A percentile compares a stretch with the other conserved stretches of the same genome.
These are phyloP conservation scores for Drosophila mulleri DNA, from an alignment of 2,888 invertebrate genomes.

Conservation along the genomic window DNA sequence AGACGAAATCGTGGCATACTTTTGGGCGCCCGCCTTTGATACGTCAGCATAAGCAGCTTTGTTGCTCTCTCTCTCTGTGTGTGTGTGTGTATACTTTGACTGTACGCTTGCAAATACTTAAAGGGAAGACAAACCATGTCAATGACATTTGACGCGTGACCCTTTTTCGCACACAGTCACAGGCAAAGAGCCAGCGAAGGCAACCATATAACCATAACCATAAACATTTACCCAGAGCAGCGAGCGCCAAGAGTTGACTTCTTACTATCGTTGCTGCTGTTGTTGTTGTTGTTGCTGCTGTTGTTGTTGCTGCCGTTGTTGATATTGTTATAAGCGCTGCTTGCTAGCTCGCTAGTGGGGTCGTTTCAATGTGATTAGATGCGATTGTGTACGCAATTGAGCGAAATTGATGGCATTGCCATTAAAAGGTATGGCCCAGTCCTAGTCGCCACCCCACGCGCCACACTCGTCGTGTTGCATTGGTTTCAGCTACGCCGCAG, in stretches of 20 bases:
- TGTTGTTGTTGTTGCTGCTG: constrained; percentile 42
- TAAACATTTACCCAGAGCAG: constrained; percentile 69
- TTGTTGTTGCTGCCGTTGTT: neutral
- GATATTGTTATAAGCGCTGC: constrained; percentile 33
- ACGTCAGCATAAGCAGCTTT: constrained; percentile 42
- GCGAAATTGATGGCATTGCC: constrained; percentile 79
- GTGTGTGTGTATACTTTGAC: constrained; percentile 4
- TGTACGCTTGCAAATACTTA: constrained; percentile 66
- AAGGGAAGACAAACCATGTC: constrained; percentile 76
- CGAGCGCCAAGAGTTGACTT: constrained; percentile 37
- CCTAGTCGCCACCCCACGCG: constrained; percentile 4
- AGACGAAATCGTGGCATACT: constrained; percentile 75
- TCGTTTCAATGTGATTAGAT: constrained; percentile 77
- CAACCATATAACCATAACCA: constrained; percentile 69
- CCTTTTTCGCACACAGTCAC: constrained; percentile 59
- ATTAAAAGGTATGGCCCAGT: constrained; percentile 73
- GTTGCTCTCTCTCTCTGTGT: constrained; percentile 10
- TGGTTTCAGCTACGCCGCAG: constrained; percentile 45
- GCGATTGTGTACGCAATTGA: constrained; percentile 81
- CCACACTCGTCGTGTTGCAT: constrained; percentile 50
- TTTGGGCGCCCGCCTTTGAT: constrained; percentile 45
- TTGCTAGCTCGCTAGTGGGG: constrained; percentile 42
- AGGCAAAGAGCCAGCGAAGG: constrained; percentile 21
- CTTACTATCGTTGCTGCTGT: constrained; percentile 24
- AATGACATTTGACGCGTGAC: constrained; percentile 81